Percentiles rank a stretch among this genome's conserved stretches.
phyloP scores from a whole-genome alignment of 2,797 vertebrate genomes.

The Gambusia yucatana region DNA sequence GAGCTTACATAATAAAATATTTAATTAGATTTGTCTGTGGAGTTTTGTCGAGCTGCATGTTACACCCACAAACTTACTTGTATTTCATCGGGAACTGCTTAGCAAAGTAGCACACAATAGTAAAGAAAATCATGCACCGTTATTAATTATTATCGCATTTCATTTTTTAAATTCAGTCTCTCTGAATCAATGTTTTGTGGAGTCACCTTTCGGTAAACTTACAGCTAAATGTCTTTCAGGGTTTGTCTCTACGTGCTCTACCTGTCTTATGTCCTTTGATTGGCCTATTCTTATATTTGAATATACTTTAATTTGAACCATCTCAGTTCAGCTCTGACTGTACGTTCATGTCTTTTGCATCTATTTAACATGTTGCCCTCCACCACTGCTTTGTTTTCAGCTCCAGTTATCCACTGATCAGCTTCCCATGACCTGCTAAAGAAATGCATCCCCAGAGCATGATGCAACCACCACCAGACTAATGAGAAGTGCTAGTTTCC shows the following conservation, averaged over 20 bases:
- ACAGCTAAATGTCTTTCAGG: background rate
- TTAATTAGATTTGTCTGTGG: background rate
- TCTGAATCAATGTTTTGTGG: background rate
- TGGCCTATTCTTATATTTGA: background rate
- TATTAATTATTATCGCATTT: background rate
- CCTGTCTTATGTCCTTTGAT: background rate
- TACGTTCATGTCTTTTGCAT: background rate
- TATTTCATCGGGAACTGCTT: background rate
- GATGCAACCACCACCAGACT: background rate
- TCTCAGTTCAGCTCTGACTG: background rate
- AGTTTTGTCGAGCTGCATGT: background rate
- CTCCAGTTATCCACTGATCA: background rate
- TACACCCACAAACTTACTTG: background rate
- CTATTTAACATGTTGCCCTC: background rate
- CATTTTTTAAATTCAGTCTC: background rate
- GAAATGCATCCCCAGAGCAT: background rate
- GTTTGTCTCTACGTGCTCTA: background rate
- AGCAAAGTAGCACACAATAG: background rate
- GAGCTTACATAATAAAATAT: background rate
- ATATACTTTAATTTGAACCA: background rate
- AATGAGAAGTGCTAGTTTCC: background rate
- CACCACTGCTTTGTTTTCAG: background rate
- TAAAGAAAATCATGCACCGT: background rate
- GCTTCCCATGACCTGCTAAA: background rate
- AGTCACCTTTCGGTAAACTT: background rate